A percentile compares a stretch with the other conserved stretches of the same genome.
Evolutionary conservation across 2,888 invertebrate species (phyloP).

Genomic region (Heliconius hortense): DNA sequence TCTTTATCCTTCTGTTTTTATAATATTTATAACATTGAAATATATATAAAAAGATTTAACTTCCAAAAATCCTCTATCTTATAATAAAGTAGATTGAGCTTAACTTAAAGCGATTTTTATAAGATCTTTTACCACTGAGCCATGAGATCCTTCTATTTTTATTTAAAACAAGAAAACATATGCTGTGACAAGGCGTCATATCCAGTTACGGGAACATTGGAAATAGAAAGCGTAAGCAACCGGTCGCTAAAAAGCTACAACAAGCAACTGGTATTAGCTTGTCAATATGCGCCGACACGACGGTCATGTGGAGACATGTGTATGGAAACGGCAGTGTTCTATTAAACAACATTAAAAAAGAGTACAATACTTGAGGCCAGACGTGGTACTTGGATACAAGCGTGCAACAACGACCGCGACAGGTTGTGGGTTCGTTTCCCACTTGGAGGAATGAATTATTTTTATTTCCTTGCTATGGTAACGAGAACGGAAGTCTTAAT

Average conservation of each 20-base stretch:
- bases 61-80: neutral
- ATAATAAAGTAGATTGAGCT: too few species aligned
- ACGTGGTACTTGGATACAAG: too few species aligned
- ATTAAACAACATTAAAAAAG: neutral
- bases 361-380: neutral
- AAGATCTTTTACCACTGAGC: neutral
- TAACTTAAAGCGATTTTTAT: too few species aligned
- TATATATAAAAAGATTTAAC: too few species aligned
- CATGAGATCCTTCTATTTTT: neutral
- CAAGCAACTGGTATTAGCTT: conserved; percentile 17
- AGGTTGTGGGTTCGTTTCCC: too few species aligned
- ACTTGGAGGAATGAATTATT: too few species aligned
- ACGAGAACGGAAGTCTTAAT: too few species aligned
- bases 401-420: too few species aligned
- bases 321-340: neutral
- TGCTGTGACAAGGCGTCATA: neutral
- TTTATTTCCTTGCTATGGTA: too few species aligned
- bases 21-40: neutral
- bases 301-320: conserved; percentile 21
- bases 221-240: conserved; percentile 30
- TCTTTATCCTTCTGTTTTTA: neutral
- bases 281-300: conserved; percentile 19
- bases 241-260: conserved; percentile 19
- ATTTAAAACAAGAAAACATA: conserved; percentile 11
- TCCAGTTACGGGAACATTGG: conserved; percentile 16